These are phyloP conservation scores for Uropsilus gracilis DNA, from an alignment of 2,113 vertebrate species.

Conservation along the genomic window DNA sequence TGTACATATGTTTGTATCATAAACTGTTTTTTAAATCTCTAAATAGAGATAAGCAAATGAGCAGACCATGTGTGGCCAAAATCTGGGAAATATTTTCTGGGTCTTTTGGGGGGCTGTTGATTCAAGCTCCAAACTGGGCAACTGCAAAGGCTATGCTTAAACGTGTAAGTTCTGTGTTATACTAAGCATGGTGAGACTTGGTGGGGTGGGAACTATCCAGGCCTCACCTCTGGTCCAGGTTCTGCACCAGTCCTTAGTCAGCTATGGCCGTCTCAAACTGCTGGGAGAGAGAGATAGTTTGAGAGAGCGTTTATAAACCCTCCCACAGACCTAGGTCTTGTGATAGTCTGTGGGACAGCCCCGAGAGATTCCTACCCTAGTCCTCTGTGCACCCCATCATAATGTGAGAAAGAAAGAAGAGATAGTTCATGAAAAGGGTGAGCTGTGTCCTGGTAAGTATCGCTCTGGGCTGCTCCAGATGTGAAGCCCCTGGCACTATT, in stretches of 20 bases:
- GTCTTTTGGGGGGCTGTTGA: neutral
- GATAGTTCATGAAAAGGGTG: neutral
- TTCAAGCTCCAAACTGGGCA: neutral
- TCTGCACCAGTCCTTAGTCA: neutral
- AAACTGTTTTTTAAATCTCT: neutral
- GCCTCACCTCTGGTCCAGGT: neutral
- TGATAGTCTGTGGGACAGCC: neutral
- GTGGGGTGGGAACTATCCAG: neutral
- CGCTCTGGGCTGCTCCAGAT: neutral
- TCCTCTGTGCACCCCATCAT: neutral
- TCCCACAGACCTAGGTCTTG: neutral
- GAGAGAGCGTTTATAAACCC: neutral
- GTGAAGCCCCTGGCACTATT: neutral
- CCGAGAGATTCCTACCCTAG: neutral
- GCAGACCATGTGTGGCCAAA: neutral
- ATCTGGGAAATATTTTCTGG: neutral
- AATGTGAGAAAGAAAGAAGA: neutral
- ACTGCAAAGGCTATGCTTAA: neutral
- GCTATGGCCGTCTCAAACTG: neutral
- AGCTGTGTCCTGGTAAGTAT: neutral
- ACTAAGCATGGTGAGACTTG: neutral
- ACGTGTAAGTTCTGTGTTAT: neutral
- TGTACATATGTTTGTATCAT: neutral
- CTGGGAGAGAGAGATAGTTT: neutral
- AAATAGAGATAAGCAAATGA: constrained; percentile 45